Conservation (phyloP, 2,113 vertebrate species). For the Petrocephalus microphthalmus region DNA sequence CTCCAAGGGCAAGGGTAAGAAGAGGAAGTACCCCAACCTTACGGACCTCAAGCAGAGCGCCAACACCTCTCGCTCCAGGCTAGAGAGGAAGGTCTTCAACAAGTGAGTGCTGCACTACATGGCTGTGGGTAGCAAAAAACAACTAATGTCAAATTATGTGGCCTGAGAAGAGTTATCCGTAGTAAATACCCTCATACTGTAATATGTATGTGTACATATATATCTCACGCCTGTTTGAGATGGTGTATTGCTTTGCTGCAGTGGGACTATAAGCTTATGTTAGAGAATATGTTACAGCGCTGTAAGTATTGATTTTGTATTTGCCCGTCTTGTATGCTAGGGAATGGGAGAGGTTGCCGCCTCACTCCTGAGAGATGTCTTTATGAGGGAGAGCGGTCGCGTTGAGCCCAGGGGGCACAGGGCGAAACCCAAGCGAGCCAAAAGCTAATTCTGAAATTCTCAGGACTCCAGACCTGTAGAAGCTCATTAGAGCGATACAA, state of each 20-base stretch:
- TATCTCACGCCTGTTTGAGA: neutral
- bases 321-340: neutral
- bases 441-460: conserved; percentile 5
- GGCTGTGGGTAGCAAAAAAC: neutral
- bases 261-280: neutral
- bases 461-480: neutral
- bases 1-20: conserved; percentile 63
- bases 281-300: neutral
- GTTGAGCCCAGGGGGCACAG: neutral
- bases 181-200: neutral
- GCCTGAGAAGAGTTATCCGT: neutral
- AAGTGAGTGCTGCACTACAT: conserved; percentile 64
- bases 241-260: neutral
- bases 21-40: conserved; percentile 74
- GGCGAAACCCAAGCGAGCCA: neutral
- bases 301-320: conserved; percentile 1
- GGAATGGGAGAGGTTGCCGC: neutral
- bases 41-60: conserved; percentile 76
- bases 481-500: neutral
- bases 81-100: conserved; percentile 84
- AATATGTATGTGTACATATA: neutral
- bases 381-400: neutral
- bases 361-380: neutral
- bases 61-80: conserved; percentile 71
- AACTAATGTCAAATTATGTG: too few species aligned